Percentiles rank a stretch among this genome's conserved stretches.
Evolutionary conservation across 2,113 vertebrate species (phyloP).

Genomic region (Sclerurus mexicanus): DNA sequence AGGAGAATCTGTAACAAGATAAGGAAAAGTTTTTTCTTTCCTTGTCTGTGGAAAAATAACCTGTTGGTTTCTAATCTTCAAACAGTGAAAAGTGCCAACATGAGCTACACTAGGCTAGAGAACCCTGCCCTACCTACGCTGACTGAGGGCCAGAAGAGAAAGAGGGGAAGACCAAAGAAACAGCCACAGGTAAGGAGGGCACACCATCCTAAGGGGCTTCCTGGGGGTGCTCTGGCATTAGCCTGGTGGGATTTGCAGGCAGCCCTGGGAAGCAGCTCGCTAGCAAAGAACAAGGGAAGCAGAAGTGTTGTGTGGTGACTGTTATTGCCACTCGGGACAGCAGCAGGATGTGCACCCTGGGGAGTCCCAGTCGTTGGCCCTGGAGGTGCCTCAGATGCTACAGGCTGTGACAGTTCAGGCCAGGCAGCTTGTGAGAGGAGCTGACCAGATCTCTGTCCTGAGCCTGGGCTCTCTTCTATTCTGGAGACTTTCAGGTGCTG

Average conservation of each 20-base stretch:
- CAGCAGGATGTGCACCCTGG: not conserved
- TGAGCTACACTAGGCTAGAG: slow-evolving; percentile 19
- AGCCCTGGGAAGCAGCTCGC: not conserved
- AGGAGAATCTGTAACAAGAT: not conserved
- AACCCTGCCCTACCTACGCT: not conserved
- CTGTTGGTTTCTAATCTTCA: not conserved
- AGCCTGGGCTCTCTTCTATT: not conserved
- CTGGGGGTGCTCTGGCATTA: not conserved
- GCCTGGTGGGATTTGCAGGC: not conserved
- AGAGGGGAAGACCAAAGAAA: slow-evolving; percentile 65
- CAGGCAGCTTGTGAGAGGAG: not conserved
- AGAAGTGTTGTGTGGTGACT: not conserved
- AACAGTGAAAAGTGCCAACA: not conserved
- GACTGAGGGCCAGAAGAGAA: slow-evolving; percentile 24
- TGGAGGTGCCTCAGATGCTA: not conserved
- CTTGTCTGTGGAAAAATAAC: not conserved
- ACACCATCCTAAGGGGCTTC: not conserved
- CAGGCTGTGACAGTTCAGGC: not conserved
- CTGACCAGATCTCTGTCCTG: not conserved
- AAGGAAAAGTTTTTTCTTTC: not conserved
- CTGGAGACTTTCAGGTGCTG: not conserved
- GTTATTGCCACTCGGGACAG: not conserved
- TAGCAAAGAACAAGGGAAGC: not conserved
- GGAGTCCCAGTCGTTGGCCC: not conserved
- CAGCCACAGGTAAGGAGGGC: slow-evolving; percentile 48